A percentile compares a stretch with the other conserved stretches of the same genome.
Evolutionary conservation across 2,888 invertebrate genomes (phyloP).

Genomic region (Chloroclystis v-ata): DNA sequence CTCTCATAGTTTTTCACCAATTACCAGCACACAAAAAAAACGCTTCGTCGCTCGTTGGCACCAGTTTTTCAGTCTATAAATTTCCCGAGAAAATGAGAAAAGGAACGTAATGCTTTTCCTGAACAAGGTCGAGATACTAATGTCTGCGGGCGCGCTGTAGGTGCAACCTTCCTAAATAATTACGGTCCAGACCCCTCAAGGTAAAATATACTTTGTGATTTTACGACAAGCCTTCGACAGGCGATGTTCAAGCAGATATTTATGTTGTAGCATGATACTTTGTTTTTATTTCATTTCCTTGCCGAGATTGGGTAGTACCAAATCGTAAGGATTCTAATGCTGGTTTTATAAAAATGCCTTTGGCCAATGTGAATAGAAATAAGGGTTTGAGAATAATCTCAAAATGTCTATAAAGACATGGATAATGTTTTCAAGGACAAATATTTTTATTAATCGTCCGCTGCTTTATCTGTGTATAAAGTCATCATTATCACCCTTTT

Average conservation of each 20-base stretch:
- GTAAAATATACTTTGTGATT: constrained; percentile 40
- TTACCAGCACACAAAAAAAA: neutral
- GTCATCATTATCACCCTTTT: too few species aligned
- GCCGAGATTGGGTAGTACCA: neutral
- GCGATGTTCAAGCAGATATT: constrained; percentile 19
- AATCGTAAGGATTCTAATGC: neutral
- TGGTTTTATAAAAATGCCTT: neutral
- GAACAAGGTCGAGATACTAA: constrained; percentile 34
- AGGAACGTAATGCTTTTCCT: constrained; percentile 12
- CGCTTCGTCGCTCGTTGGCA: neutral
- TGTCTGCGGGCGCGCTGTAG: constrained; percentile 37
- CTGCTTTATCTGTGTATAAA: too few species aligned
- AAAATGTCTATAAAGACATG: too few species aligned
- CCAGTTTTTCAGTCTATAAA: constrained; percentile 5
- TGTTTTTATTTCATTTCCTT: constrained; percentile 16
- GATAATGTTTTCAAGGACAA: too few species aligned
- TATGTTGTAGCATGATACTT: constrained; percentile 10
- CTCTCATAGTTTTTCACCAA: too few species aligned
- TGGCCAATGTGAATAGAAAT: neutral
- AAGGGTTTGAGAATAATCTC: too few species aligned
- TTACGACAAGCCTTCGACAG: constrained; percentile 29
- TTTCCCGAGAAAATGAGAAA: constrained; percentile 16
- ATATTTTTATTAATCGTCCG: too few species aligned
- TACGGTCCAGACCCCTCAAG: constrained; percentile 35
- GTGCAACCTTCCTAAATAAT: constrained; percentile 39